Evolutionary conservation across 1,140 invertebrate genomes (phyloP), one percentile per base, ranked within the genome.

Genomic region (Pristionchus pacificus): DNA sequence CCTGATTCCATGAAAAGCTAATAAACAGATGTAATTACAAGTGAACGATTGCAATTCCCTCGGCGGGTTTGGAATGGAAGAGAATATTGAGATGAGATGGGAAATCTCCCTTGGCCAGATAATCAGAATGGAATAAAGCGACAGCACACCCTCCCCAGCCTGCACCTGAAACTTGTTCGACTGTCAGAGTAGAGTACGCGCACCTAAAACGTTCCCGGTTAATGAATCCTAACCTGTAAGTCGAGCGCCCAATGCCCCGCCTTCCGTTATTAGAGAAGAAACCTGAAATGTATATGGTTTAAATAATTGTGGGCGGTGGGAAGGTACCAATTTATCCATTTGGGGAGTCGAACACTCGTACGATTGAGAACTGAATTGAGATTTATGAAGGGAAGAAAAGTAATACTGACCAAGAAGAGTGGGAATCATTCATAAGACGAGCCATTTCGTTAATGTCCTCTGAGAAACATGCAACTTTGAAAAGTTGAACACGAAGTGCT

Each of bases 91-190:
- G 62, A 27, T 65, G 14, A 27, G 62, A 29, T 13, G 38, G 62
- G 25, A 32, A 28, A 30, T 32, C 62, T 2, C 91, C 88, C 60
- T 88, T 87, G 30, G 89, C 87, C 61, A 88, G 86, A 0, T 89
- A 87, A 27, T 61, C 28, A 55, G 70, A 65, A 55, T 80, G 80
- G 69, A 90, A 89, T 74, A 98, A 86, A 27, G 93, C 92, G 19
- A 98, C 93, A 70, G 91, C 89, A 85, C 94, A 97, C 1, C 95
- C 95, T 27, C 95, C 95, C 95, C 95, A 97, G 27, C 92, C 93
- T 78, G 75, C 77, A n/a, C 96, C 96, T n/a, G n/a, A n/a, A n/a
- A n/a, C n/a, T n/a, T n/a, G n/a, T n/a, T n/a, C n/a, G n/a, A n/a
- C n/a, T n/a, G n/a, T n/a, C n/a, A n/a, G n/a, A n/a, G n/a, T n/a